phyloP scores from a whole-genome alignment of 2,113 vertebrate genomes.

The Sphyrna mokarran region DNA sequence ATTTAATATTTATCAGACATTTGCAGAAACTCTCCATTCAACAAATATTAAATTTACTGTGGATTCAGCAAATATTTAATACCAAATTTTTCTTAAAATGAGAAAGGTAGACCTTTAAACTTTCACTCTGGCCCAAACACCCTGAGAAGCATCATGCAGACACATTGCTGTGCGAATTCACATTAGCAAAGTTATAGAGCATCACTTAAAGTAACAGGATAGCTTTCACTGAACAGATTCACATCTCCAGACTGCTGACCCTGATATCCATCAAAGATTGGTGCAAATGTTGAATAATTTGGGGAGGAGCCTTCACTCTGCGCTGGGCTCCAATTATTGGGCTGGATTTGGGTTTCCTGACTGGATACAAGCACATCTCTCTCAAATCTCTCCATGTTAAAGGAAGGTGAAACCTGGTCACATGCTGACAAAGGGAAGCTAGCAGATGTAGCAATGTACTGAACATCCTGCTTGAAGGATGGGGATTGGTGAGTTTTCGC shows the following conservation, averaged over 20 bases:
- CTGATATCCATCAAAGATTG: background rate
- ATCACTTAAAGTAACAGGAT: background rate
- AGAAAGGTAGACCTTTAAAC: background rate
- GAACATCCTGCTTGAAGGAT: background rate
- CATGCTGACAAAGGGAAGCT: background rate
- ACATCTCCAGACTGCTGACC: no score
- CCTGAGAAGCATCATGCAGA: background rate
- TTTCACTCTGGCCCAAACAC: background rate
- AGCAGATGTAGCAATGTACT: background rate
- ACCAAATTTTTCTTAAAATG: background rate
- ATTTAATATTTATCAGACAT: background rate
- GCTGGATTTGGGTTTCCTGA: background rate
- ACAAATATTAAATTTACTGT: background rate
- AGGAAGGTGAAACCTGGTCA: no score
- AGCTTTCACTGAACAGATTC: background rate
- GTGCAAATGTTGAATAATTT: background rate
- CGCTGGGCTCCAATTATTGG: background rate
- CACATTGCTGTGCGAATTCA: background rate
- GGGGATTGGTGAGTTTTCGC: background rate
- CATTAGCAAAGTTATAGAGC: background rate
- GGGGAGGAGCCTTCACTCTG: background rate
- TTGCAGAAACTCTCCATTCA: background rate
- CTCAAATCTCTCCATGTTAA: background rate
- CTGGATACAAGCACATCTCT: background rate
- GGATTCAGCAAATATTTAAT: background rate